Evolutionary conservation across 64 coral and sea anemone genomes (phyloP), one percentile per base, ranked within the genome.

Genomic region (Pocillopora damicornis): DNA sequence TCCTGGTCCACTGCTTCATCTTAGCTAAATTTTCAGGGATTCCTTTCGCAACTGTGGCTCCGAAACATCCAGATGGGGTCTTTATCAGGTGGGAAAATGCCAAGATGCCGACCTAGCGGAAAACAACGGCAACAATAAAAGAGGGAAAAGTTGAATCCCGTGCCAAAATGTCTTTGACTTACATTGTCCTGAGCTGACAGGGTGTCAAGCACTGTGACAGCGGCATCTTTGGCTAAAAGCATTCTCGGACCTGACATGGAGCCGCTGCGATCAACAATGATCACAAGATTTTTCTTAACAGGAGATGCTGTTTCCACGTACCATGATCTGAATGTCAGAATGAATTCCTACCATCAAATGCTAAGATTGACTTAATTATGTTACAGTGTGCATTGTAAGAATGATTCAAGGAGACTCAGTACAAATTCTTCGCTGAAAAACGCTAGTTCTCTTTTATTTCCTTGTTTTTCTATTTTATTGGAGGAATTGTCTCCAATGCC

Each of bases 281-380:
- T 90, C 18, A 90, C 89, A 13, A 90, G 35, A 75, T 90, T 90
- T 20, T 90, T 90, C 35, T 76, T 90, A 59, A 82, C 69, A 76
- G 89, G 81, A 13, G 81, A 83, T 16, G 89, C 89, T 25, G 89
- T 75, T 75, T 84, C 78, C 15, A 75, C 89, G 58, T 85, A 90
- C 89, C 89, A 90, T 8, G 89, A 84, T 83, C 89, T 90, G 60
- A 65, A 58, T 58, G 17, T 15, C 18, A 85, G 0, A 58, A 23
- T 26, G n/a, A 13, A 67, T 22, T 1, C 20, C 22, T 23, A 51
- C 42, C 7, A 7, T 51, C 42, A 51, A 51, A 51, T 51, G 42
- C 42, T 2, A 51, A 51, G 42, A 7, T 51, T 0, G 7, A 51
- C 42, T 51, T 4, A 51, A 51, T 51, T 51, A 51, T 51, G 2